phyloP scores from a whole-genome alignment of 2,797 vertebrate species.

The Petrocephalus sullivani region DNA sequence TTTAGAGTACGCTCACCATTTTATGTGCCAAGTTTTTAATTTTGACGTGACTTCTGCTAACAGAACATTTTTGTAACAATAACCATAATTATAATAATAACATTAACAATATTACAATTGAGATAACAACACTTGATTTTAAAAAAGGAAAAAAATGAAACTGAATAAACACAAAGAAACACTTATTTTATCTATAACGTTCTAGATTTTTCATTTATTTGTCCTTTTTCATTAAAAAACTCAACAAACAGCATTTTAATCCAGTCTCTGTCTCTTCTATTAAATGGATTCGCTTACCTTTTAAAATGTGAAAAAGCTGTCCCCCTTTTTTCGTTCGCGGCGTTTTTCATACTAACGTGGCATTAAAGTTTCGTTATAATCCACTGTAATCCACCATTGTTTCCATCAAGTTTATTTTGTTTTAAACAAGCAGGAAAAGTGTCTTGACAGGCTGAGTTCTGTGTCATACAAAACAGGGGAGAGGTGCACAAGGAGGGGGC shows the following conservation, averaged over 20 bases:
- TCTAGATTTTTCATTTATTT: slow-evolving; percentile 62
- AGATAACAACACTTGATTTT: slow-evolving; percentile 66
- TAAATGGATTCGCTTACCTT: slow-evolving; percentile 60
- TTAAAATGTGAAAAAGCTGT: slow-evolving; percentile 49
- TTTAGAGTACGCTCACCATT: slow-evolving; percentile 58
- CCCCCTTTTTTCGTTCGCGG: slow-evolving; percentile 41
- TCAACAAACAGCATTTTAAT: slow-evolving; percentile 40
- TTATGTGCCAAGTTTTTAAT: slow-evolving; percentile 65
- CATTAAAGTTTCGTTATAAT: slow-evolving; percentile 59
- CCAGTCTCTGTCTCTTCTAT: slow-evolving; percentile 36
- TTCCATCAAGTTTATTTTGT: slow-evolving; percentile 36
- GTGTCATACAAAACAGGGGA: slow-evolving; percentile 24
- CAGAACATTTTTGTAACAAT: slow-evolving; percentile 73
- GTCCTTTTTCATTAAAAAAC: slow-evolving; percentile 57
- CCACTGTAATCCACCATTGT: slow-evolving; percentile 53
- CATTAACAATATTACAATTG: slow-evolving; percentile 79
- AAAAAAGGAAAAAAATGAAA: slow-evolving; percentile 49
- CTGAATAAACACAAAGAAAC: slow-evolving; percentile 70
- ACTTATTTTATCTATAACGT: slow-evolving; percentile 68
- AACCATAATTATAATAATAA: slow-evolving; percentile 71
- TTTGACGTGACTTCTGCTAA: slow-evolving; percentile 72
- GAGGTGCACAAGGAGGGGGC: slow-evolving; percentile 1
- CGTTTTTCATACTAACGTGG: slow-evolving; percentile 59
- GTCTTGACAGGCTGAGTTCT: slow-evolving; percentile 21
- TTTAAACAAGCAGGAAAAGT: slow-evolving; percentile 26